phyloP scores from a whole-genome alignment of 2,113 vertebrate species.

The Thymallus thymallus region DNA sequence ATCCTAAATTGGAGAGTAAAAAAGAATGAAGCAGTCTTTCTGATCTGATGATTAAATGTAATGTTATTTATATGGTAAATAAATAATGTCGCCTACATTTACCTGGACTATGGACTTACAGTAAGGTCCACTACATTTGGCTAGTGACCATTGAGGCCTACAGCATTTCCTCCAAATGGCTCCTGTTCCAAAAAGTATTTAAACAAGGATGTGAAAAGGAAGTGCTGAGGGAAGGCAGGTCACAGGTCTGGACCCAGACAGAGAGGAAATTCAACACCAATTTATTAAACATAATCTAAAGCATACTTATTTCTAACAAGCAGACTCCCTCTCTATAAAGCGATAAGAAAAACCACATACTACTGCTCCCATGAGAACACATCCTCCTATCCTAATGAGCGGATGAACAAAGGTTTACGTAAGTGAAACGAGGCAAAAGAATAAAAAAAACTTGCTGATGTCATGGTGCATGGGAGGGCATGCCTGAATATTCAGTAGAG shows the following conservation, averaged over 20 bases:
- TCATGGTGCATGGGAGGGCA: background rate
- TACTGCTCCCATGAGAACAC: background rate
- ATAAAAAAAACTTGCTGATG: background rate
- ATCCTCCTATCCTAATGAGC: background rate
- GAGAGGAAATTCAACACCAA: background rate
- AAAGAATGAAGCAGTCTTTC: background rate
- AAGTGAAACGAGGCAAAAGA: background rate
- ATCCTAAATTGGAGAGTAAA: background rate
- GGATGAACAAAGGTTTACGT: background rate
- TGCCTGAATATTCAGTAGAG: background rate
- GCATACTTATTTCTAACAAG: background rate
- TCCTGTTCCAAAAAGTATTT: background rate
- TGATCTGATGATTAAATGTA: background rate
- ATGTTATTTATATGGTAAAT: background rate
- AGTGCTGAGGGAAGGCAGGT: background rate
- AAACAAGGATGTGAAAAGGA: background rate
- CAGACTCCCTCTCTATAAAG: background rate
- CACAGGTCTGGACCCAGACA: background rate
- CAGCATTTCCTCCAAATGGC: background rate
- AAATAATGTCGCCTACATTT: too few species aligned
- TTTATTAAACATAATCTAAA: constrained; percentile 4
- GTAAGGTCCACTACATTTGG: background rate
- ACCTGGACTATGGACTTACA: background rate
- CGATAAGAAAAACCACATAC: background rate
- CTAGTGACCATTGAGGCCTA: background rate